phyloP scores from a whole-genome alignment of 2,888 invertebrate genomes.

The Melieria picta region DNA sequence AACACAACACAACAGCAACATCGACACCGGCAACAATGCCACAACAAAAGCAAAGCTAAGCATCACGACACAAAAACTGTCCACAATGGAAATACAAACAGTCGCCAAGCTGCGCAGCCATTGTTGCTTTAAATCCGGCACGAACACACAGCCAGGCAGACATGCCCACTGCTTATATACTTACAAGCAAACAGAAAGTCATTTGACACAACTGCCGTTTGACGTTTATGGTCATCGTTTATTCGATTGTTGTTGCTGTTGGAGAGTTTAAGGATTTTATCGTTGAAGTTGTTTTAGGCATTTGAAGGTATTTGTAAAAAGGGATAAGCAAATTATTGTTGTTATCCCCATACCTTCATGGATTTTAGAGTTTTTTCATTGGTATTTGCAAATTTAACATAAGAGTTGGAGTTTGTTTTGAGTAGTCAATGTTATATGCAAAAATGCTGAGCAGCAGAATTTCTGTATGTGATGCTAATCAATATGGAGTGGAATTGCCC shows the following conservation, averaged over 20 bases:
- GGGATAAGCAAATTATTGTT: no score
- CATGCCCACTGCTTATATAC: not conserved
- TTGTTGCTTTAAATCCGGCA: conserved; percentile 20
- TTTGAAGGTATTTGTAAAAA: not conserved
- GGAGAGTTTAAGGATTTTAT: not conserved
- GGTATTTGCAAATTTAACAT: no score
- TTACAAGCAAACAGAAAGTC: not conserved
- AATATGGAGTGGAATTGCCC: no score
- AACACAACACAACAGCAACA: conserved; percentile 9
- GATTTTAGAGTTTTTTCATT: no score
- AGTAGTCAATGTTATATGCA: no score
- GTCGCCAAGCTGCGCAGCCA: conserved; percentile 20
- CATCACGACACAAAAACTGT: not conserved
- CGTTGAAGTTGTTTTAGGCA: not conserved
- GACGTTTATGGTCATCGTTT: conserved; percentile 20
- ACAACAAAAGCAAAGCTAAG: not conserved
- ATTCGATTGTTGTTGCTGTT: not conserved
- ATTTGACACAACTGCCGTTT: conserved; percentile 19
- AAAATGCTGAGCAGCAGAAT: no score
- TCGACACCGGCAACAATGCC: no score
- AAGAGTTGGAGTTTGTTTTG: no score
- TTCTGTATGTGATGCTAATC: no score
- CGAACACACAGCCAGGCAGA: not conserved
- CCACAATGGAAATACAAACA: not conserved
- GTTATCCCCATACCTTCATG: no score